Evolutionary conservation across 2,113 vertebrate species (phyloP), one percentile per base, ranked within the genome.

Genomic region (Arenaria interpres): DNA sequence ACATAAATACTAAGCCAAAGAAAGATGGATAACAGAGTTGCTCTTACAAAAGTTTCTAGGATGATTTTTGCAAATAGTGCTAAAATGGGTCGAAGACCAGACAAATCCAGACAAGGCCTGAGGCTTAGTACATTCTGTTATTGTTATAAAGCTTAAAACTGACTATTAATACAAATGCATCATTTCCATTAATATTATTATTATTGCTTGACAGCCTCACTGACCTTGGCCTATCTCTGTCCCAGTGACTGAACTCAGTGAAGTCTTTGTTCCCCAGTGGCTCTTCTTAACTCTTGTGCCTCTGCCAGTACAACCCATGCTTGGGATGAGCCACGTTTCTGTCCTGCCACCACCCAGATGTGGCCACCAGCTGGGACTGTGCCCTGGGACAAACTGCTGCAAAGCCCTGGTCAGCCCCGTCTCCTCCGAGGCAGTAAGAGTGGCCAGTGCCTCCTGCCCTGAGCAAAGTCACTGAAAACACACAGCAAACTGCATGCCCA

Each of bases 371-470:
- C 41, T 37, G 32, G 39, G 37, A 9, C 33, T 5, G 23, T 2
- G 2, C 51, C 57, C 11, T 13, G 54, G 19, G 35, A 71, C 17
- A 53, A 62, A 9, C 18, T 67, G 21, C 64, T 82, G 33, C 46
- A 57, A 66, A 75, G 18, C 7, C 17, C 41, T 20, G 7, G 25
- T 7, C 32, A 45, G 27, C 27, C 24, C 7, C 6, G 2, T 27
- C 21, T 59, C 12, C 48, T 43, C 5, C 2, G 1, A 53, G 30
- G 13, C 35, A 57, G 27, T 22, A 33, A 51, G 68, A 62, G 15
- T 3, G 20, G 11, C 41, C 2, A 3, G 16, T 67, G 20, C 41
- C 37, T 45, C 45, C 53, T 0, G 0, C 41, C 50, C 54, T 18
- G 35, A 48, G 69, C 30, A 78, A 74, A 56, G 35, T 35, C 78